Percentiles rank a stretch among this genome's conserved stretches.
phyloP scores from a whole-genome alignment of 2,797 vertebrate species.

The Neomorphus geoffroyi region DNA sequence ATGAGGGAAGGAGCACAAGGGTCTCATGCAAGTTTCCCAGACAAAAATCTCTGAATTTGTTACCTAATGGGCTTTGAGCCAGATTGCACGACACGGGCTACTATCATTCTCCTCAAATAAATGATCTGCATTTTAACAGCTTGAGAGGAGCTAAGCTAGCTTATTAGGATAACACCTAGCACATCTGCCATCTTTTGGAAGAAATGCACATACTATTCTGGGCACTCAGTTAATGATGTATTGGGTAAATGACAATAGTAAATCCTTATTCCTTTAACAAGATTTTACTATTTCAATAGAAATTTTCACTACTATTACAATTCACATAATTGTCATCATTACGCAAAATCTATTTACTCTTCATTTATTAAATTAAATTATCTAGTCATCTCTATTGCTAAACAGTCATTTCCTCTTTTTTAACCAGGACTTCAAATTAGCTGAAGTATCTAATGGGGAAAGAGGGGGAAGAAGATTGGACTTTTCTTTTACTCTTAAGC shows the following conservation, averaged over 20 bases:
- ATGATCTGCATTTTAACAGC: neutral
- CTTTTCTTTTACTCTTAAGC: neutral
- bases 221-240: neutral
- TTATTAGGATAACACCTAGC: neutral
- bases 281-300: neutral
- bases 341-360: neutral
- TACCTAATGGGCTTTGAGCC: neutral
- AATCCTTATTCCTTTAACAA: neutral
- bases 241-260: neutral
- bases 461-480: neutral
- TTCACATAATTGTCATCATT: neutral
- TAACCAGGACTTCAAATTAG: neutral
- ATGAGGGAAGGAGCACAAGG: neutral
- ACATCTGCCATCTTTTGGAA: neutral
- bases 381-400: neutral
- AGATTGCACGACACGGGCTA: neutral
- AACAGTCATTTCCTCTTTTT: neutral
- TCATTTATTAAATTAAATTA: neutral
- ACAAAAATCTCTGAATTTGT: neutral
- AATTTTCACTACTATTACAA: neutral
- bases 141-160: neutral
- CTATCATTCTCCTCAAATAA: neutral
- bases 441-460: neutral
- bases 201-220: neutral
- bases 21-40: rapidly evolving